phyloP scores from a whole-genome alignment of 2,888 invertebrate species.

The Pimpla rufipes region DNA sequence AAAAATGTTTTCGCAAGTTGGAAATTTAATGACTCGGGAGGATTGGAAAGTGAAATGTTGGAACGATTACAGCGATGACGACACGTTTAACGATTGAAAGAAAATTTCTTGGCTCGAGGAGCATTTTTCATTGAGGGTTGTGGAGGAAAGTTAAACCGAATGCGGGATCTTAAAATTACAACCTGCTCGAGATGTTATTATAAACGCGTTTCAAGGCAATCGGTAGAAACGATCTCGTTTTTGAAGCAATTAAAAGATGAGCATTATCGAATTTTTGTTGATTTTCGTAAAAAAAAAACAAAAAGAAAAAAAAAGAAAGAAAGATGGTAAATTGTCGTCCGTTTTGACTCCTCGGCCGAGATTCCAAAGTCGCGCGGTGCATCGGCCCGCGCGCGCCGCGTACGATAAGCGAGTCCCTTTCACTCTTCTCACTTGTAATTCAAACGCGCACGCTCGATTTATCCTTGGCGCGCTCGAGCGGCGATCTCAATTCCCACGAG shows the following conservation, averaged over 20 bases:
- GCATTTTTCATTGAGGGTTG: neutral
- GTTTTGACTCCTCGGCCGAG: no score
- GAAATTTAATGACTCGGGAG: no score
- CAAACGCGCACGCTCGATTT: constrained; percentile 36
- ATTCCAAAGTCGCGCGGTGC: constrained; percentile 14
- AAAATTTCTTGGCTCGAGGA: neutral
- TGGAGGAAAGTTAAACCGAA: neutral
- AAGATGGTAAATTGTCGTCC: no score
- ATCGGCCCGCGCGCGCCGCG: neutral
- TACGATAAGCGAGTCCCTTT: constrained; percentile 39
- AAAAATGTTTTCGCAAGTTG: no score
- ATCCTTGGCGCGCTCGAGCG: neutral
- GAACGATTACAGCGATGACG: no score
- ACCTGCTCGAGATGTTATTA: neutral
- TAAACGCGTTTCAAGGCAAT: neutral
- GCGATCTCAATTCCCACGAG: constrained; percentile 23
- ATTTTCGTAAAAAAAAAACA: no score
- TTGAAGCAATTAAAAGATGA: no score
- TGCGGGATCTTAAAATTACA: neutral
- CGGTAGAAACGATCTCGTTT: neutral
- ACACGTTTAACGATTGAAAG: no score
- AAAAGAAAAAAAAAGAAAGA: no score
- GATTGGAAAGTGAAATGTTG: no score
- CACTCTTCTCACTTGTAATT: constrained; percentile 51
- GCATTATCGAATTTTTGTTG: no score